phyloP scores from a whole-genome alignment of 2,888 invertebrate genomes.

The Dermolepida albohirtum region DNA sequence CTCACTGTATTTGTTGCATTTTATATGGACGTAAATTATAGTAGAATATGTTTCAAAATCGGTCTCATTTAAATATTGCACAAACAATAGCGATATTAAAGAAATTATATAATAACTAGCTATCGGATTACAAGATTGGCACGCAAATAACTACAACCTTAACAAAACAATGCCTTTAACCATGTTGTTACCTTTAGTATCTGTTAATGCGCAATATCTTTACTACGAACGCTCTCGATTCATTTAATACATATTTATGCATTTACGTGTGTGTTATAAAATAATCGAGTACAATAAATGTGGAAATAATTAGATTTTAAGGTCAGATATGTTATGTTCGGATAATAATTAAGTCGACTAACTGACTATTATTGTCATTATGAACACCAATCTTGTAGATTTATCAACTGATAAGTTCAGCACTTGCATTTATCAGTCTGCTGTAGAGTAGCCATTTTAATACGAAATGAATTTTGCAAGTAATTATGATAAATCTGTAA shows the following conservation, averaged over 20 bases:
- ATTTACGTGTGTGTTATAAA: background rate
- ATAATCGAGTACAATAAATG: constrained; percentile 12
- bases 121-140: constrained; percentile 21
- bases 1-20: too few species aligned
- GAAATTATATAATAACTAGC: constrained; percentile 4
- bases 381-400: constrained; percentile 22
- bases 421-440: too few species aligned
- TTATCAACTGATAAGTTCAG: constrained; percentile 23
- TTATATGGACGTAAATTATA: too few species aligned
- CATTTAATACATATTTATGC: constrained; percentile 7
- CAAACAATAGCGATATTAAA: constrained; percentile 5
- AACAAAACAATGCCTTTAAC: constrained; percentile 31
- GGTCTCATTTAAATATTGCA: background rate
- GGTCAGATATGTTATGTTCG: constrained; percentile 17
- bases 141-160: constrained; percentile 17
- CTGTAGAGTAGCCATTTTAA: too few species aligned
- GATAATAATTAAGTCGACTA: constrained; percentile 14
- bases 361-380: constrained; percentile 6
- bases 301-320: constrained; percentile 26
- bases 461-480: too few species aligned
- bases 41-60: too few species aligned
- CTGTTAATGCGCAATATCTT: constrained; percentile 20
- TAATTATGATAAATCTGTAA: too few species aligned
- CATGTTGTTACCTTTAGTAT: constrained; percentile 13
- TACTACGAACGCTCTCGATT: too few species aligned